Conservation (phyloP, 2,888 invertebrate species). For the Mayetiola destructor region DNA sequence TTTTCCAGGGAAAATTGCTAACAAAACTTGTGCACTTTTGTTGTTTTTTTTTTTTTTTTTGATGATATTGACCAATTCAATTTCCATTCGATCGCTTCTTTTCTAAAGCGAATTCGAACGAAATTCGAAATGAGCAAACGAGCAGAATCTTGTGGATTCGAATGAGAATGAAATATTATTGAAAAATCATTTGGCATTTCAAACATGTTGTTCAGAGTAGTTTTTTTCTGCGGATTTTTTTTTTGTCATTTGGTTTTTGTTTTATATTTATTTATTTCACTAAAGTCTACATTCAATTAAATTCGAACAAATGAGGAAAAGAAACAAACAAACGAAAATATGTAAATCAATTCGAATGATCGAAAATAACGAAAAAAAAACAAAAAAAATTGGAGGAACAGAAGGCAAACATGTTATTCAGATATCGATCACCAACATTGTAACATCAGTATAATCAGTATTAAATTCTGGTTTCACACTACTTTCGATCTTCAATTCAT, state of each 20-base stretch:
- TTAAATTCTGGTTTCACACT: no score
- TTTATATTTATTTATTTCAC: background rate
- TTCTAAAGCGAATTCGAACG: no score
- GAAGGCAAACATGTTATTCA: no score
- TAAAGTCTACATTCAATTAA: conserved; percentile 8
- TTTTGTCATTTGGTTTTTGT: no score
- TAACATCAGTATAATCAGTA: background rate
- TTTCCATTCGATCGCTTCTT: no score
- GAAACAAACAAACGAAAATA: background rate
- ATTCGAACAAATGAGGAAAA: background rate
- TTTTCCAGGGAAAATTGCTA: no score
- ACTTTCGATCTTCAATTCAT: background rate
- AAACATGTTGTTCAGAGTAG: background rate
- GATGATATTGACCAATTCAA: no score
- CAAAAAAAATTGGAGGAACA: no score
- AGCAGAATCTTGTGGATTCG: background rate
- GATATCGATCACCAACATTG: background rate
- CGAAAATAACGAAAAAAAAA: background rate
- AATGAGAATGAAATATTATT: background rate
- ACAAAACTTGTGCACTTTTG: background rate
- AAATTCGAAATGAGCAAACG: background rate
- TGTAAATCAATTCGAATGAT: no score
- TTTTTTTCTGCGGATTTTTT: background rate
- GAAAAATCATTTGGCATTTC: background rate
- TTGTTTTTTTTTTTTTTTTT: background rate